A percentile compares a stretch with the other conserved stretches of the same genome.
Conservation (phyloP, 2,113 vertebrate species). For the Camelus dromedarius region DNA sequence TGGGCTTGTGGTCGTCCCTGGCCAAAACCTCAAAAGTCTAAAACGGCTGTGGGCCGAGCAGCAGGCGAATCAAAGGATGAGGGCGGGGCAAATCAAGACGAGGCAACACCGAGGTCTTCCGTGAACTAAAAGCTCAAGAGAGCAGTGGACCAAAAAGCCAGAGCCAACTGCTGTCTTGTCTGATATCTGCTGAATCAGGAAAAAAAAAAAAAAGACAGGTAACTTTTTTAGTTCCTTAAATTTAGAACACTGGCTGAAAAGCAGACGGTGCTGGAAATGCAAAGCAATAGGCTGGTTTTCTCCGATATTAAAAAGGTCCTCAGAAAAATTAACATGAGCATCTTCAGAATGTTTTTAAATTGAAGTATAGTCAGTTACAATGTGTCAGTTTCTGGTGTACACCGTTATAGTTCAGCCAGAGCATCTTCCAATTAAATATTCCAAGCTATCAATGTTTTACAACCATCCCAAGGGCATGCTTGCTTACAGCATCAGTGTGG, state of each 20-base stretch:
- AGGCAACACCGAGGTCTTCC: fast-evolving
- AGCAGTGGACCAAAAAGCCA: background rate
- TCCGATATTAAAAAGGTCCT: background rate
- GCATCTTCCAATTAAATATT: fast-evolving
- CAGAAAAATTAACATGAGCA: fast-evolving
- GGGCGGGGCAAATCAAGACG: too few relatives aligned
- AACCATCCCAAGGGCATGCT: fast-evolving
- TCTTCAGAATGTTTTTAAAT: too few relatives aligned
- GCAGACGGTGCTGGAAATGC: background rate
- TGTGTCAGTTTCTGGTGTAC: too few relatives aligned
- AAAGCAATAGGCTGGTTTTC: background rate
- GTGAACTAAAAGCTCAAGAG: background rate
- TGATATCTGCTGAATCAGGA: background rate
- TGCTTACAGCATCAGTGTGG: fast-evolving
- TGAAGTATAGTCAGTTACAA: too few relatives aligned
- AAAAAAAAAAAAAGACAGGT: background rate
- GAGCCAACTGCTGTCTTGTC: background rate
- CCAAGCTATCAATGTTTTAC: background rate
- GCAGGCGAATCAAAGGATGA: fast-evolving
- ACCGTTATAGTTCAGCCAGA: too few relatives aligned
- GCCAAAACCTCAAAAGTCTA: background rate
- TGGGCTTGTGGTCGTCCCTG: background rate
- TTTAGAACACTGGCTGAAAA: background rate
- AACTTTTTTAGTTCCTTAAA: background rate
- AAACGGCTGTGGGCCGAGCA: background rate